Conservation (phyloP, 2,888 invertebrate genomes). For the Drosophila limbata region DNA sequence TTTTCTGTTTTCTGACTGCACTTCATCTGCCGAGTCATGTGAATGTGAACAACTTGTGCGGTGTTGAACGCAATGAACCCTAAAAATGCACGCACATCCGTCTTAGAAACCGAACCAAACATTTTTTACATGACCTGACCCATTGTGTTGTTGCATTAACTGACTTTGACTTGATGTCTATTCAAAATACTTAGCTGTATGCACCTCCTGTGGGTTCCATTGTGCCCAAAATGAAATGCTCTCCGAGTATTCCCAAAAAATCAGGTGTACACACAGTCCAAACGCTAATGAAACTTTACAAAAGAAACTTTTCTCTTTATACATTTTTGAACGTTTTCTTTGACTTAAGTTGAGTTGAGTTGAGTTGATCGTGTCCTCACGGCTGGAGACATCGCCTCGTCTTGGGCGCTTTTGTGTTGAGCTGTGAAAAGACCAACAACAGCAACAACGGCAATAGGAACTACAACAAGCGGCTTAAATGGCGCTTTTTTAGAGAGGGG, state of each 20-base stretch:
- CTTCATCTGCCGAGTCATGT: slow-evolving; percentile 75
- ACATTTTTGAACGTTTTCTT: slow-evolving; percentile 53
- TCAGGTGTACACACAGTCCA: slow-evolving; percentile 62
- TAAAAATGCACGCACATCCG: slow-evolving; percentile 73
- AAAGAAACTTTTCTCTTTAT: slow-evolving; percentile 50
- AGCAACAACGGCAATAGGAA: slow-evolving; percentile 34
- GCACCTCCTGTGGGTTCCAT: slow-evolving; percentile 72
- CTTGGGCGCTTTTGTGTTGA: slow-evolving; percentile 67
- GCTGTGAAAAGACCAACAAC: slow-evolving; percentile 71
- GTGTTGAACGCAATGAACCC: slow-evolving; percentile 73
- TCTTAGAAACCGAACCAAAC: slow-evolving; percentile 48
- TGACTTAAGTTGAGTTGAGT: slow-evolving; percentile 5
- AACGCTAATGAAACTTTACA: slow-evolving; percentile 70
- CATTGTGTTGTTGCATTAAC: slow-evolving; percentile 31
- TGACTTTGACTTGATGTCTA: slow-evolving; percentile 41
- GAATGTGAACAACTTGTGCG: slow-evolving; percentile 76
- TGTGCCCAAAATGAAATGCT: slow-evolving; percentile 38
- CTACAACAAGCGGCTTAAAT: slow-evolving; percentile 75
- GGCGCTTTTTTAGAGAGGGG: slow-evolving; percentile 59
- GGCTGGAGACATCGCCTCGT: slow-evolving; percentile 73
- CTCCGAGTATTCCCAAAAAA: slow-evolving; percentile 27
- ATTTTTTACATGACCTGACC: slow-evolving; percentile 47
- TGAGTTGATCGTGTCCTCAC: slow-evolving; percentile 71
- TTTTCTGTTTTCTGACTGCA: slow-evolving; percentile 56
- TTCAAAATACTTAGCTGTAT: slow-evolving; percentile 60